phyloP scores from a whole-genome alignment of 2,113 vertebrate species.

The Pachyramphus minor region DNA sequence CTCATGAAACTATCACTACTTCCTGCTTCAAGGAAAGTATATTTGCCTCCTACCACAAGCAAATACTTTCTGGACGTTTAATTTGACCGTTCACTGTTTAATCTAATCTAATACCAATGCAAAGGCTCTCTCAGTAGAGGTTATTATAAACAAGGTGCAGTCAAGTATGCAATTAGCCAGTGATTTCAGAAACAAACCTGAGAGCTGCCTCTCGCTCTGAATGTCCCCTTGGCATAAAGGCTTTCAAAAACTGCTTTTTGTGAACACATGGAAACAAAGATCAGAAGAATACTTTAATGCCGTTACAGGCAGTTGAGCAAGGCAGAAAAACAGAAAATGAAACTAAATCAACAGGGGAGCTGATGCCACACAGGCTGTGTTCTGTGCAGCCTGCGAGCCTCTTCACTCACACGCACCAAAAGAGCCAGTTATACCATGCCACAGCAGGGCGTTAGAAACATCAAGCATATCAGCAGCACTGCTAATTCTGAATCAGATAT shows the following conservation, averaged over 20 bases:
- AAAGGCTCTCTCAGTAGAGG: neutral
- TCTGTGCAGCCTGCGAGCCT: neutral
- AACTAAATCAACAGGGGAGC: constrained; percentile 68
- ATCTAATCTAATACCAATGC: neutral
- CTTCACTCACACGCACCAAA: neutral
- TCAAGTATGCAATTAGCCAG: neutral
- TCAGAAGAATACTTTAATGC: constrained; percentile 63
- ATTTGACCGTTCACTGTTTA: neutral
- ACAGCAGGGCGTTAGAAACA: neutral
- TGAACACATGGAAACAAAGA: constrained; percentile 58
- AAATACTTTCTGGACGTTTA: neutral
- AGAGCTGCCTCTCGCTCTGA: constrained; percentile 28
- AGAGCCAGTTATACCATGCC: neutral
- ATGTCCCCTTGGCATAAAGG: constrained; percentile 15
- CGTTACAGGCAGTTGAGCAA: constrained; percentile 64
- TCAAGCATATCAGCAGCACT: neutral
- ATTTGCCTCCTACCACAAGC: no score
- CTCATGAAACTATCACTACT: neutral
- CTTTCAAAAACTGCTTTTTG: constrained; percentile 30
- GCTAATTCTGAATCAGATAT: neutral
- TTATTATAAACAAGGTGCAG: neutral
- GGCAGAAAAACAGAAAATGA: constrained; percentile 70
- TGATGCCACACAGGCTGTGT: constrained; percentile 38
- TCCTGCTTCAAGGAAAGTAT: neutral
- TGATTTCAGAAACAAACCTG: constrained; percentile 3